Evolutionary conservation across 2,797 vertebrate genomes (phyloP), one percentile per base, ranked within the genome.

Genomic region (Coreius guichenoti): DNA sequence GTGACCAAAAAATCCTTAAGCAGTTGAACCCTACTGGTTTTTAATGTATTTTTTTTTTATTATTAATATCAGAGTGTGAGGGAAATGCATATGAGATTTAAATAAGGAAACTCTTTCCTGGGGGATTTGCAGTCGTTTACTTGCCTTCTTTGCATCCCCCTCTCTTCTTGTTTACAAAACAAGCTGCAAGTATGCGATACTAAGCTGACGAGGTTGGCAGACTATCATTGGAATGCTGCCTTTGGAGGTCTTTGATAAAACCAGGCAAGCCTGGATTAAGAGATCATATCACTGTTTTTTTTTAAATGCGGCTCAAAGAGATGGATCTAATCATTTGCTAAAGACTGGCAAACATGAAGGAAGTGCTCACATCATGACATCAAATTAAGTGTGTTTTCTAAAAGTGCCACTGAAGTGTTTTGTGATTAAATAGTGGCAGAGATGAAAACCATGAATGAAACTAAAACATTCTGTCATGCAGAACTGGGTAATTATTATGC

Each of bases 281-380:
- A 86, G 92, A 94, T 93, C 90, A 87, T 92, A 94, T 93, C 90
- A 87, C 86, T 90, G 88, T 90, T 88, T 90, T 91, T 89, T 85
- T 87, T 90, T 90, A 88, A 91, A 91, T 79, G 88, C 91, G 83
- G 79, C 90, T 92, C 88, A 88, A 61, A 86, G 86, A 91, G 91
- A 90, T 85, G 86, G 31, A 65, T 90, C 83, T 91, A 89, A 93
- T 90, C 74, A 19, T 74, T 90, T 76, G 82, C 86, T 90, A 89
- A 92, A 91, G 82, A 88, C 88, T 87, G 77, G 73, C 86, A 77
- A 76, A 84, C 88, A 87, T 88, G 82, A 76, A 61, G 68, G 69
- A 68, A 65, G 45, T 56, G 68, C 89, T 85, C 87, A 63, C 79
- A 73, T 81, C 49, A 51, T 78, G 65, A 83, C 39, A 58, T 74